Evolutionary conservation across 2,113 vertebrate genomes (phyloP).

Genomic region (Vimba vimba): DNA sequence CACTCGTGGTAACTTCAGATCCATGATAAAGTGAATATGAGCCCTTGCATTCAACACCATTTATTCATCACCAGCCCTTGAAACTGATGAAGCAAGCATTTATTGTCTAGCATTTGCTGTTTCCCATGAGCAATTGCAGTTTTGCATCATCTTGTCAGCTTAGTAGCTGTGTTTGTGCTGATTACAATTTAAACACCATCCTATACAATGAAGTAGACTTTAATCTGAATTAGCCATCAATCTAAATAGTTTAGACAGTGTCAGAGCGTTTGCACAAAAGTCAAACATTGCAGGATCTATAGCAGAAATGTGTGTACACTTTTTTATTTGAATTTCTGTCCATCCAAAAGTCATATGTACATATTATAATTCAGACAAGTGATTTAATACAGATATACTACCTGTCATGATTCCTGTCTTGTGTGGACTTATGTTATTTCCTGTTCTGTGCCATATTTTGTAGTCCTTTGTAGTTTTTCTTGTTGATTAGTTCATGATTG

Average conservation of each 20-base stretch:
- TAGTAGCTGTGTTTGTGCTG: not conserved
- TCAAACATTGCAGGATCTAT: not conserved
- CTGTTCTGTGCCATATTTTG: too few relatives aligned
- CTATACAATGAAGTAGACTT: not conserved
- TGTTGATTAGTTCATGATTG: too few relatives aligned
- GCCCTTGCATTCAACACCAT: conserved; percentile 3
- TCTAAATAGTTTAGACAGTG: not conserved
- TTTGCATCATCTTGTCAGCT: not conserved
- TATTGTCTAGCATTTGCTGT: not conserved
- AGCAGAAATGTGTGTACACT: not conserved
- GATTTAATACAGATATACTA: not conserved
- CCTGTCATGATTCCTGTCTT: too few relatives aligned
- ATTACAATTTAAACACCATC: conserved; percentile 1
- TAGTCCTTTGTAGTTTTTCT: too few relatives aligned
- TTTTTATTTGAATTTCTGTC: not conserved
- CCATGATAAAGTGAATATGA: conserved; percentile 15
- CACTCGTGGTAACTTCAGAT: conserved; percentile 14
- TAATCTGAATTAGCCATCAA: not conserved
- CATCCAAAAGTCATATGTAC: not conserved
- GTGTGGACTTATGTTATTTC: too few relatives aligned
- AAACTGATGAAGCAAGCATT: not conserved
- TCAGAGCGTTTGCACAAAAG: not conserved
- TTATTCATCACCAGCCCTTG: not conserved
- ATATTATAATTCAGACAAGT: not conserved
- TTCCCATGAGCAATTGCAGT: conserved; percentile 1